Percentiles rank a stretch among this genome's conserved stretches.
phyloP scores from a whole-genome alignment of 2,888 invertebrate genomes.

The Plagodis pulveraria region DNA sequence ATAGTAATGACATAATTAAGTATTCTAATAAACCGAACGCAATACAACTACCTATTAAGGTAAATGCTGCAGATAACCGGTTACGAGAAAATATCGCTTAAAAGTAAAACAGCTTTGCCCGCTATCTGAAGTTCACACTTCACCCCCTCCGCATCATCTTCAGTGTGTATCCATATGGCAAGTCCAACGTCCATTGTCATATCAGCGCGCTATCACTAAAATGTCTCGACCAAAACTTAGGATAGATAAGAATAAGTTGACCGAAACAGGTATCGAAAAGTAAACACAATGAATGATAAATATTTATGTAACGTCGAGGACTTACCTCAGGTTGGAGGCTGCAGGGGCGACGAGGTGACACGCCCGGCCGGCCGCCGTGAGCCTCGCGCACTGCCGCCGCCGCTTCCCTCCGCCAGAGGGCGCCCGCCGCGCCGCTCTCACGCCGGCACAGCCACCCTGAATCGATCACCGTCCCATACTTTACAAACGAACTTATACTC shows the following conservation, averaged over 20 bases:
- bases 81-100: background rate
- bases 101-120: background rate
- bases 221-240: background rate
- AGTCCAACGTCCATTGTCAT: constrained; percentile 17
- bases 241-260: constrained; percentile 9
- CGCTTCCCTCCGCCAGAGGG: constrained; percentile 53
- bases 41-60: too few species aligned
- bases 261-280: constrained; percentile 6
- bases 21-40: too few species aligned
- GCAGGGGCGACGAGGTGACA: constrained; percentile 32
- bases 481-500: constrained; percentile 43
- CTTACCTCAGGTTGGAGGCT: constrained; percentile 27
- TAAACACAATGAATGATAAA: constrained; percentile 25
- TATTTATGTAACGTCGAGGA: constrained; percentile 32
- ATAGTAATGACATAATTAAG: too few species aligned
- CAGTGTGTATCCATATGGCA: constrained; percentile 9
- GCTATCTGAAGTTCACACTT: constrained; percentile 8
- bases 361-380: constrained; percentile 58
- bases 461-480: constrained; percentile 73
- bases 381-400: constrained; percentile 55
- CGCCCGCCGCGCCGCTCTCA: constrained; percentile 56
- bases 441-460: constrained; percentile 50
- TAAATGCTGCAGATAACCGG: background rate
- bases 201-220: constrained; percentile 10
- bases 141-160: constrained; percentile 15